These are phyloP conservation scores for Larimichthys crocea DNA, from an alignment of 2,113 vertebrate species.

Conservation along the genomic window DNA sequence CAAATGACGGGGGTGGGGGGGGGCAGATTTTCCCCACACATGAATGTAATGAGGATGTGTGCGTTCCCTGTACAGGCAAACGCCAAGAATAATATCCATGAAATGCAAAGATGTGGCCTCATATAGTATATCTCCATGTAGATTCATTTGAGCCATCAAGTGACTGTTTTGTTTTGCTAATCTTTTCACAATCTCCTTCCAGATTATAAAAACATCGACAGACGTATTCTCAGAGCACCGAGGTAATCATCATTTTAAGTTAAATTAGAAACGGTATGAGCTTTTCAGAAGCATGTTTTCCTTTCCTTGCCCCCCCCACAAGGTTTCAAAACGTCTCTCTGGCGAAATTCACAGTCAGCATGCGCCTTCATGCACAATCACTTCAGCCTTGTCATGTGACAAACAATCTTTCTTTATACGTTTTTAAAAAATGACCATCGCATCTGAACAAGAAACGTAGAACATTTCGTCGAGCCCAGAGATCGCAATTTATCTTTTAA, in stretches of 20 bases:
- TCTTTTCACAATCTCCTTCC: conserved; percentile 6
- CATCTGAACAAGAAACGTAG: conserved; percentile 45
- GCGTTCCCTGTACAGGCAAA: conserved; percentile 6
- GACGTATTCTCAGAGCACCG: conserved; percentile 13
- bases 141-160: neutral
- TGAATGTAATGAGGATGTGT: conserved; percentile 31
- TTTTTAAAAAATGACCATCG: conserved; percentile 12
- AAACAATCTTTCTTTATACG: conserved; percentile 48
- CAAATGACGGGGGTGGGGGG: conserved; percentile 39
- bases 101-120: neutral
- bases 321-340: conserved; percentile 18
- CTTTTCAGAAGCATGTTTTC: conserved; percentile 11
- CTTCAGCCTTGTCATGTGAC: conserved; percentile 64
- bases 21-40: conserved; percentile 41
- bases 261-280: conserved; percentile 31
- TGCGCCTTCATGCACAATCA: conserved; percentile 14
- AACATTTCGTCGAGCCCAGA: conserved; percentile 47
- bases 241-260: conserved; percentile 40
- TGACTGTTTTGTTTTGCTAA: neutral
- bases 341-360: conserved; percentile 26
- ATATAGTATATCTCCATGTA: neutral
- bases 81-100: conserved; percentile 16
- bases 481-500: conserved; percentile 65
- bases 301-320: conserved; percentile 2
- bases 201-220: neutral